Evolutionary conservation across 1,140 invertebrate species (phyloP), one percentile per base, ranked within the genome.

Genomic region (Drosophila busckii): DNA sequence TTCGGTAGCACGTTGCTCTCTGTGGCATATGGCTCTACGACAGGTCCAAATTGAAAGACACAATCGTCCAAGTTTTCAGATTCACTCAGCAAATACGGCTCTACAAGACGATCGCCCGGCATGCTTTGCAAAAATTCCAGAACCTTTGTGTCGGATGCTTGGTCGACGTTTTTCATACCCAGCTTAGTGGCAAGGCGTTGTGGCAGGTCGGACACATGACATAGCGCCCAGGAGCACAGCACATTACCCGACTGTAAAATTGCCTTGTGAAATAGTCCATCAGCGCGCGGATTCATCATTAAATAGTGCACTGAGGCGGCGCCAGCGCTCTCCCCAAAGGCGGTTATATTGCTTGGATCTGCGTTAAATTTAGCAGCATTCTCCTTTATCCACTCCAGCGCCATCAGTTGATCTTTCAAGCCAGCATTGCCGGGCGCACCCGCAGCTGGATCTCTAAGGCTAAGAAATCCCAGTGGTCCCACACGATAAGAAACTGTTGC

Each of bases 381-480:
- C 2, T 48, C 15, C 4, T 58, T 64, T 13, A 88, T 65, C 88
- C 88, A 91, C 3, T 69, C 38, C 7, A 87, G 9, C 0, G 73
- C 86, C 31, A 87, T 4, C 0, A 86, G 71, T 85, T 90, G 90
- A 82, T 91, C 90, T 75, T 88, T 89, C 1, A 91, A 61, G 0
- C 90, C 90, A 67, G 89, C 88, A 64, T 91, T 91, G 2, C 90
- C 90, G 3, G 89, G 87, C 13, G 88, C 88, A 3, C 59, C 89
- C 1, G 86, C 59, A 9, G 88, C 23, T 1, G 68, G 46, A 52
- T 84, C 56, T 2, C 86, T 70, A 1, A 90, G 63, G 58, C 89
- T 90, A 0, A 93, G 68, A 67, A 92, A 93, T 17, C 91, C 91
- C 16, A 89, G 70, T 4, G 86, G 60, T 0, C 88, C 89, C 7